Percentiles rank a stretch among this genome's conserved stretches.
These are phyloP conservation scores for Anhinga rufa DNA, from an alignment of 2,113 vertebrate species.

Conservation along the genomic window DNA sequence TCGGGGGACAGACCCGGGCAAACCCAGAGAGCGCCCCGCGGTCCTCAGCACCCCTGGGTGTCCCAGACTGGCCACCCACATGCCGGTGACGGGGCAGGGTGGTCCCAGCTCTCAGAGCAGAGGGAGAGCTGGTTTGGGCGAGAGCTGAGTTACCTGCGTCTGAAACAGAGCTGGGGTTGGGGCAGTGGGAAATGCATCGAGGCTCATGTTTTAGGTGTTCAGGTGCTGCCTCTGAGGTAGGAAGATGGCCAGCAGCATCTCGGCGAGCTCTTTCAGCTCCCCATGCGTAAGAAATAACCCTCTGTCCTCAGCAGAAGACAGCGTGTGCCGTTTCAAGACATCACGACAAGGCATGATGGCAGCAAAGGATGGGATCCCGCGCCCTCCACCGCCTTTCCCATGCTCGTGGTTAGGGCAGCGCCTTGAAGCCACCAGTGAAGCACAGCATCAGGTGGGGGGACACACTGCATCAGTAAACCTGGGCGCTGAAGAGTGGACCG, in stretches of 20 bases:
- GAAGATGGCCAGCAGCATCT: neutral
- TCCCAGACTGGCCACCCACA: neutral
- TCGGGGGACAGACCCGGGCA: neutral
- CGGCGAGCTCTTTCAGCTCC: neutral
- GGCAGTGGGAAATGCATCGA: neutral
- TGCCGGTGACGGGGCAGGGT: too few species aligned
- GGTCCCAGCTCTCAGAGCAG: neutral
- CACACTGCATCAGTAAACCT: neutral
- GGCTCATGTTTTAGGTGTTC: neutral
- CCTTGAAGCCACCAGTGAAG: neutral
- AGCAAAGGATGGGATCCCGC: neutral
- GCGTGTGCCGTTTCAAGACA: accelerated
- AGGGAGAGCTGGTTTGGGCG: neutral
- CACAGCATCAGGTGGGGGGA: neutral
- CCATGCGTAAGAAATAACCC: neutral
- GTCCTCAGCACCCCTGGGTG: neutral
- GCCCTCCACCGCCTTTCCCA: neutral
- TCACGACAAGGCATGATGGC: accelerated
- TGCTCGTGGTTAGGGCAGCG: neutral
- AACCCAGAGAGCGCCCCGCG: accelerated
- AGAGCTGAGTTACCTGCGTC: neutral
- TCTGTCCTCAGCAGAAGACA: neutral
- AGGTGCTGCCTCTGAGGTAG: neutral
- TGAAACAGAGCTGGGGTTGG: neutral
- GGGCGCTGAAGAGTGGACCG: accelerated